phyloP scores from a whole-genome alignment of 2,888 invertebrate genomes.

The Cheiracanthium punctorium region DNA sequence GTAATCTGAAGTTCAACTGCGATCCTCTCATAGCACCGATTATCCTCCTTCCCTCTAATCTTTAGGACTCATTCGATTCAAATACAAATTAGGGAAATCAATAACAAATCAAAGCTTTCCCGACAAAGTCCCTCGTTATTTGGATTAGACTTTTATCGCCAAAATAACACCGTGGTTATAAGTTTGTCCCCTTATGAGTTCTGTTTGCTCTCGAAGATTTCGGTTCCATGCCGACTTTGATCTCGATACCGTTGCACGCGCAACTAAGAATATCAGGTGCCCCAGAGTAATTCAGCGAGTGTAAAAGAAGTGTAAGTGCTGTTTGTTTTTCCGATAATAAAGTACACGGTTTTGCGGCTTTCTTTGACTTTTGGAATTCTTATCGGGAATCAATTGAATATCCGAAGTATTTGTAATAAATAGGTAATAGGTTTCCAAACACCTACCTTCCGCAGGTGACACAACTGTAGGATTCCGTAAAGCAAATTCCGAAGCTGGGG shows the following conservation, averaged over 20 bases:
- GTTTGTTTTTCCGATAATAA: not conserved
- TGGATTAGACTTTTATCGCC: not conserved
- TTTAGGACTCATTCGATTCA: too few species aligned
- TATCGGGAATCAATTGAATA: too few species aligned
- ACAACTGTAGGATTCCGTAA: too few species aligned
- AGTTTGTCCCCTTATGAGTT: not conserved
- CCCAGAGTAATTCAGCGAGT: not conserved
- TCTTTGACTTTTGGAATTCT: too few species aligned
- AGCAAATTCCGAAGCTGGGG: too few species aligned
- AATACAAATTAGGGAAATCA: not conserved
- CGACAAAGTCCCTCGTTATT: not conserved
- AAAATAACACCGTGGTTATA: not conserved
- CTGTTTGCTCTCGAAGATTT: not conserved
- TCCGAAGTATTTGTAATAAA: too few species aligned
- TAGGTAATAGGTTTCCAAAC: too few species aligned
- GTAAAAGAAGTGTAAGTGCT: not conserved
- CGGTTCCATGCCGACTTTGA: not conserved
- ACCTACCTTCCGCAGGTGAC: too few species aligned
- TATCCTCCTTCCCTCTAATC: too few species aligned
- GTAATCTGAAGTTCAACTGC: too few species aligned
- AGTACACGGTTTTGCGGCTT: not conserved
- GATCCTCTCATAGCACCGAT: too few species aligned
- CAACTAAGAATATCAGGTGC: not conserved
- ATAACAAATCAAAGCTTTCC: not conserved
- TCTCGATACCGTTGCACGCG: conserved; percentile 5